Base-by-base conservation (phyloP, 2,888 invertebrate species). In the Junonia oenone region DNA sequence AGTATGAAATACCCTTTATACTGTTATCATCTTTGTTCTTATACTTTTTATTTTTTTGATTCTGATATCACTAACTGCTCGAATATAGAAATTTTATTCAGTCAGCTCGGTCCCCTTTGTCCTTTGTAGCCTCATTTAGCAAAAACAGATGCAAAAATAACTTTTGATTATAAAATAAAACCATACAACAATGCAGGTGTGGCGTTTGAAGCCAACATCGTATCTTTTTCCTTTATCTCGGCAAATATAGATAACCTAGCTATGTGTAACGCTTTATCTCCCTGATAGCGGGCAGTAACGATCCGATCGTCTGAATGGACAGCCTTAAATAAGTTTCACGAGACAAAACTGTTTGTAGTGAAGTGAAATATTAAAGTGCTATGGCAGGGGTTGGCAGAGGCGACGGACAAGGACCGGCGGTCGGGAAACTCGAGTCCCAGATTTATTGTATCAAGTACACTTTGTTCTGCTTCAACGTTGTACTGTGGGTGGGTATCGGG, bases 401-500 rank as follows among this genome's bases (percentile, higher is more conserved):
- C 6, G 76, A 79, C 58, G 92, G 91, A 45, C 80, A 86, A 59
- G 92, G 91, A 54, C 81, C 86, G 55, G 90, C 86, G 2, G 86
- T 90, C 26, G 90, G 91, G 47, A 93, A 93, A 72, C 84, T 95
- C 71, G 95, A 95, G 75, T 94, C 93, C 64, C 94, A 94, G 74
- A 96, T 96, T 69, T 94, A 93, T 63, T 93, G 94, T 73, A 92
- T 96, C 63, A 96, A 96, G 82, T 96, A 95, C 81, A 94, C 94
- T 45, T 85, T 97, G 62, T 94, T 96, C 71, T 96, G 95, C 73
- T 93, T 95, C 81, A 96, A 96, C 77, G 92, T 95, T 50, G 91
- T 96, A 50, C 83, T 94, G 69, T 95, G 95, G 95, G 96, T 95
- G 78, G 92, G 95, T 92, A 46, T 55, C 46, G 45, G 51, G 37